These are phyloP conservation scores for Heliconius ismenius DNA, from an alignment of 2,888 invertebrate genomes.

Conservation along the genomic window DNA sequence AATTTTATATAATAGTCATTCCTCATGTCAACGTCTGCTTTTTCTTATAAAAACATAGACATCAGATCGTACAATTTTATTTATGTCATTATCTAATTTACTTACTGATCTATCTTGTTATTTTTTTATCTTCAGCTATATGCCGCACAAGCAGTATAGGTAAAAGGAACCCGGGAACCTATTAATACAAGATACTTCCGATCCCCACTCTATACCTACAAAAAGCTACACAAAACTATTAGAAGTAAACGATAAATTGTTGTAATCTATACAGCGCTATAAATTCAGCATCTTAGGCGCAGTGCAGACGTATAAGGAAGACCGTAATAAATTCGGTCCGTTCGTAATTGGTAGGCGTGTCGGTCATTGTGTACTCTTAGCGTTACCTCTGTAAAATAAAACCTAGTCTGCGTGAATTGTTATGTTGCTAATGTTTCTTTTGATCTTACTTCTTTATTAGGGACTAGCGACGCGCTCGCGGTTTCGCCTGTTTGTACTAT, in stretches of 20 bases:
- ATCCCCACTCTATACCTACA: too few species aligned
- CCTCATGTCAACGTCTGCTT: not conserved
- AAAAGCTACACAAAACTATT: slow-evolving; percentile 7
- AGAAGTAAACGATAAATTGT: slow-evolving; percentile 21
- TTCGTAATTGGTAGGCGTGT: slow-evolving; percentile 39
- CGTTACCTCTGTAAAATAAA: slow-evolving; percentile 29
- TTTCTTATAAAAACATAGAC: too few species aligned
- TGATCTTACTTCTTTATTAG: too few species aligned
- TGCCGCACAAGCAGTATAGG: too few species aligned
- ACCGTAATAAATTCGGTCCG: slow-evolving; percentile 37
- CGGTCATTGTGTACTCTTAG: slow-evolving; percentile 29
- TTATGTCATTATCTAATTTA: too few species aligned
- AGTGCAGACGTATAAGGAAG: slow-evolving; percentile 34
- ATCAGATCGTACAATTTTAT: too few species aligned
- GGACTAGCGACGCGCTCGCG: too few species aligned
- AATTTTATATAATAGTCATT: not conserved
- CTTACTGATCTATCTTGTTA: too few species aligned
- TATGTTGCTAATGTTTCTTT: not conserved
- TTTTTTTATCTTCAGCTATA: too few species aligned
- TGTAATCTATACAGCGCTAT: slow-evolving; percentile 28
- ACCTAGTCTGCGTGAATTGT: slow-evolving; percentile 24
- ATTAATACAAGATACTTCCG: too few species aligned
- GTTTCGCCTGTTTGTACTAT: too few species aligned
- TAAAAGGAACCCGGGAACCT: too few species aligned
- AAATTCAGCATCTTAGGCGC: slow-evolving; percentile 35